Evolutionary conservation across 2,113 vertebrate genomes (phyloP), one percentile per base, ranked within the genome.

Genomic region (Xiphophorus hellerii): DNA sequence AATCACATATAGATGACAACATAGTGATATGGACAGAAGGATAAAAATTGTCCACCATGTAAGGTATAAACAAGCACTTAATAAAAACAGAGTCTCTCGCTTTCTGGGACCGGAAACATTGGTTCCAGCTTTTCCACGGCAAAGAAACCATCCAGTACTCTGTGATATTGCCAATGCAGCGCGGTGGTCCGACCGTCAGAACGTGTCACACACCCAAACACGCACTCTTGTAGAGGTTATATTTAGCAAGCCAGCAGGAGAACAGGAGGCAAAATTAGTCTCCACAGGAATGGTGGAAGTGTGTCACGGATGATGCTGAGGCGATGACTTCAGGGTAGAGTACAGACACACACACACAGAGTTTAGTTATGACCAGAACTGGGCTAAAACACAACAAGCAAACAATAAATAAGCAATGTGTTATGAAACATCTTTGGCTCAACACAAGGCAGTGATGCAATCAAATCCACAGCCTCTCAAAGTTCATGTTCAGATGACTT

Each of bases 171-270:
- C 87, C 87, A 90, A 85, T 85, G 76, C 87, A 80, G 82, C 82
- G 72, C 80, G 73, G 15, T 62, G 78, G 73, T 83, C 69, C 66
- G 39, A 78, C 79, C 83, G 78, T 67, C 86, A 76, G 80, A 73
- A 77, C 68, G 83, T 62, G 31, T 71, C 67, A 58, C 78, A 73
- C 60, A 78, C 70, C 64, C 76, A 74, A 51, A 82, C 69, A 44
- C 62, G 42, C 77, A 31, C 72, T 20, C 31, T 28, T 6, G 64
- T 6, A 1, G 51, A n/a, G 25, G 61, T 82, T 93, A 94, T 91
- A 91, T 91, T 94, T 93, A 90, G 92, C 90, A 76, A 85, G 81
- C 81, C 30, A 92, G 91, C 85, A 83, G 83, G 78, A 84, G 73
- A 86, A 89, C 83, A 76, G 85, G 82, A 89, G 89, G 85, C 85